phyloP scores from a whole-genome alignment of 1,140 invertebrate species.

The Ooceraea biroi region DNA sequence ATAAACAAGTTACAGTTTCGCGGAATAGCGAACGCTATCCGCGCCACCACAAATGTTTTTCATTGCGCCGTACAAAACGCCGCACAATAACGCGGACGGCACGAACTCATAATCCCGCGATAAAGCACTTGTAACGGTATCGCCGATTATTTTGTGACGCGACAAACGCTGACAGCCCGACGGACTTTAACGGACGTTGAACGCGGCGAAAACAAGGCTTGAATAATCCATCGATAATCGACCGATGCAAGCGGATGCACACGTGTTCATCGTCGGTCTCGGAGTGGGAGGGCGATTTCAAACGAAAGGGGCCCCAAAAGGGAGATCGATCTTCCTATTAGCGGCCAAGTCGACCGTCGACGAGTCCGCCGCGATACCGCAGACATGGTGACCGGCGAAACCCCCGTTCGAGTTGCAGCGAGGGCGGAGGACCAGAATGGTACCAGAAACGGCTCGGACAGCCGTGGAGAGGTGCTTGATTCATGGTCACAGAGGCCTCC shows the following conservation, averaged over 20 bases:
- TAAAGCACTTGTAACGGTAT: slow-evolving; percentile 13
- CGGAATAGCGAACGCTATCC: slow-evolving; percentile 38
- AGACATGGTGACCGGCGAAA: slow-evolving; percentile 41
- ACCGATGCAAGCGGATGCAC: no score
- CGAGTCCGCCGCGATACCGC: slow-evolving; percentile 29
- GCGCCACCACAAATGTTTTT: slow-evolving; percentile 42
- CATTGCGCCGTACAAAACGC: not conserved
- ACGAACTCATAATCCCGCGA: slow-evolving; percentile 37
- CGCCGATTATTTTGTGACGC: slow-evolving; percentile 2
- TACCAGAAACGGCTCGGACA: slow-evolving; percentile 55
- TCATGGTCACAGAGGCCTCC: slow-evolving; percentile 57
- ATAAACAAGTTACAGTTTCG: slow-evolving; percentile 69
- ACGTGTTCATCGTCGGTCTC: no score
- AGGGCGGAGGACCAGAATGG: slow-evolving; percentile 10
- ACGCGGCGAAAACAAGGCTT: no score
- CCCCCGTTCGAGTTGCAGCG: slow-evolving; percentile 30
- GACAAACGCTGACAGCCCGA: not conserved
- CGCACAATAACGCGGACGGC: slow-evolving; percentile 50
- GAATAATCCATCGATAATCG: no score
- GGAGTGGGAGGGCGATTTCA: not conserved
- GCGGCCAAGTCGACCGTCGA: slow-evolving; percentile 19
- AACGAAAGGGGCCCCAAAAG: not conserved
- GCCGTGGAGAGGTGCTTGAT: slow-evolving; percentile 65
- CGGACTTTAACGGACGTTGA: not conserved
- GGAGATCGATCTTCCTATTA: slow-evolving; percentile 3